Conservation (phyloP, 2,797 vertebrate species). For the Botia kubotai region DNA sequence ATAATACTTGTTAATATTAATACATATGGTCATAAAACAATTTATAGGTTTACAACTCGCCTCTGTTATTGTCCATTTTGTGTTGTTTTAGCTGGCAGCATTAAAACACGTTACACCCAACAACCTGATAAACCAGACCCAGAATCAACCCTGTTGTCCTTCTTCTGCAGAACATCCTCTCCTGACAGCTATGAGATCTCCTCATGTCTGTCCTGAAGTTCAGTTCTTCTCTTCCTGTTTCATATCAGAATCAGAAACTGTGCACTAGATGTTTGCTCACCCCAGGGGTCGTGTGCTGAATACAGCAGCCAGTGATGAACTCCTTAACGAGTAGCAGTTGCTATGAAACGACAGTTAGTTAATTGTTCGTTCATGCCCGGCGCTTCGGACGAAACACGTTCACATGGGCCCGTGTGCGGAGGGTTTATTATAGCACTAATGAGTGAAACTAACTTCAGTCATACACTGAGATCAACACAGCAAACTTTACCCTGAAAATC, state of each 20-base stretch:
- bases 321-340: conserved; percentile 65
- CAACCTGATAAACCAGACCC: conserved; percentile 65
- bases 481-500: too few species aligned
- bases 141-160: conserved; percentile 72
- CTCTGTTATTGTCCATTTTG: too few species aligned
- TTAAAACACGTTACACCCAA: conserved; percentile 42
- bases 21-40: too few species aligned
- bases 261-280: conserved; percentile 52
- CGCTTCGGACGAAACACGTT: conserved; percentile 27
- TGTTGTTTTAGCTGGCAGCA: too few species aligned
- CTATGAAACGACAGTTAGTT: conserved; percentile 68
- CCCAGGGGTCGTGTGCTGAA: conserved; percentile 61
- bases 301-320: conserved; percentile 61
- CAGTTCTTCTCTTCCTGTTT: conserved; percentile 7
- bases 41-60: too few species aligned
- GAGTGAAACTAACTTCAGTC: neutral
- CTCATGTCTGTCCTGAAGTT: conserved; percentile 29
- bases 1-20: too few species aligned
- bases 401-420: neutral
- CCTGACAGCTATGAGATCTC: conserved; percentile 21
- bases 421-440: neutral
- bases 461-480: neutral
- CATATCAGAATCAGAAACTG: conserved; percentile 54
- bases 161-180: conserved; percentile 65
- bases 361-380: conserved; percentile 61